These are phyloP conservation scores for Odontophorus gujanensis DNA, from an alignment of 2,113 vertebrate species.

Conservation along the genomic window DNA sequence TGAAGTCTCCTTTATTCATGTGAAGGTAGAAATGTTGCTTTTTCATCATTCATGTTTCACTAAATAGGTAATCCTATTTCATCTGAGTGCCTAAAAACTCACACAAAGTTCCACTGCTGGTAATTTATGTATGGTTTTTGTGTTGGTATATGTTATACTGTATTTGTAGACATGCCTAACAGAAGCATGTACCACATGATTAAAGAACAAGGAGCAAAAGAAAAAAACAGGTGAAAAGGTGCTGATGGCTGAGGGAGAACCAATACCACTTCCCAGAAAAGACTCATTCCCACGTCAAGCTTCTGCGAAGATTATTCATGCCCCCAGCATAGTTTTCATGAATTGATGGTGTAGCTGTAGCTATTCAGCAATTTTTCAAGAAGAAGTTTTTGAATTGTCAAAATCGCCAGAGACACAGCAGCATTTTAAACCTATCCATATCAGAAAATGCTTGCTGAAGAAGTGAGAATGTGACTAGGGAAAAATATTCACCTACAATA, in stretches of 20 bases:
- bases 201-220: not conserved
- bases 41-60: not conserved
- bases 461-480: not conserved
- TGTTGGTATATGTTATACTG: fast-evolving
- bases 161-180: not conserved
- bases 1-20: not conserved
- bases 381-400: not conserved
- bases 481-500: not conserved
- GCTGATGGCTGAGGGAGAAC: not conserved
- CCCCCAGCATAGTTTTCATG: too few species aligned
- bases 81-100: not conserved
- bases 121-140: not conserved
- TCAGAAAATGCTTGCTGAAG: not conserved
- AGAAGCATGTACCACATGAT: not conserved
- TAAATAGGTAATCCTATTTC: not conserved
- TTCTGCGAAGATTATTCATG: not conserved
- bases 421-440: not conserved
- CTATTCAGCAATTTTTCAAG: not conserved
- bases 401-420: not conserved
- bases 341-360: not conserved
- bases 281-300: not conserved
- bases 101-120: not conserved
- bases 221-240: fast-evolving
- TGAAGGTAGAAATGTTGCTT: not conserved
- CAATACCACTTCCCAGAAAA: not conserved